These are phyloP conservation scores for Danio rerio DNA, from an alignment of 2,113 vertebrate species.

Conservation along the genomic window GRCz12tu NC_133182.1:69386501-69387000, in stretches of 20 bases:
- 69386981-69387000: not conserved
- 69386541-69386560: not conserved
- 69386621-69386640: not conserved
- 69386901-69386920: not conserved
- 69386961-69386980: not conserved
- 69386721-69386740: not conserved
- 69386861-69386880: not conserved
- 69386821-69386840: not conserved
- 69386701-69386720: not conserved
- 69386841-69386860: not conserved
- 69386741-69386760: not conserved
- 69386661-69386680: not conserved
- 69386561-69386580: not conserved
- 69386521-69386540: not conserved
- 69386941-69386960: not conserved
- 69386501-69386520: not conserved
- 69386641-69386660: not conserved
- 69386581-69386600: not conserved
- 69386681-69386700: not conserved
- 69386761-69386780: not conserved
- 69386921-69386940: slow-evolving; percentile 35
- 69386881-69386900: not conserved
- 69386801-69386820: not conserved
- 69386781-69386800: not conserved
- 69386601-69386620: not conserved